A percentile compares a stretch with the other conserved stretches of the same genome.
Evolutionary conservation across 2,888 invertebrate genomes (phyloP).

Genomic region (Piscicola geometra): DNA sequence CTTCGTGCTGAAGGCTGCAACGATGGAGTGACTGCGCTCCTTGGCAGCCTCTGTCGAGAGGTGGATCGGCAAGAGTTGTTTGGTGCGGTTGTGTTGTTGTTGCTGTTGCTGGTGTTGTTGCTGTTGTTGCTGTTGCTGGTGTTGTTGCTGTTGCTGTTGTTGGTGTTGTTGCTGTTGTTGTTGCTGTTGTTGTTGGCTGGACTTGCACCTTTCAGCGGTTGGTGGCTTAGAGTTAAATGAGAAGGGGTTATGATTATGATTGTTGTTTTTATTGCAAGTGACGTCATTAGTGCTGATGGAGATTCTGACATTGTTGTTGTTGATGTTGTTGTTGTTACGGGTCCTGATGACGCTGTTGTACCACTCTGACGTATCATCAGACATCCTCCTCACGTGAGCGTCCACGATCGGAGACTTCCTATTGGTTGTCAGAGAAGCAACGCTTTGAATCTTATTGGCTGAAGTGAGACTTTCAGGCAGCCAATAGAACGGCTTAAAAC

Average conservation of each 20-base stretch:
- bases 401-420: not conserved
- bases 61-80: not conserved
- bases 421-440: not conserved
- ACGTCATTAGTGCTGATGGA: too few relatives aligned
- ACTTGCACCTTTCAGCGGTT: too few relatives aligned
- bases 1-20: too few relatives aligned
- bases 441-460: not conserved
- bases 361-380: not conserved
- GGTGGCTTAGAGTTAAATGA: too few relatives aligned
- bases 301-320: not conserved
- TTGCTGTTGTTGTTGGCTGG: conserved; percentile 2
- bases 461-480: not conserved
- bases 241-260: too few relatives aligned
- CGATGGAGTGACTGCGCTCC: too few relatives aligned
- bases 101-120: not conserved
- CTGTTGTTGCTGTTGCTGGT: not conserved
- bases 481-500: not conserved
- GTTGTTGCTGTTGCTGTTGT: not conserved
- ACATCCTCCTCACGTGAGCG: not conserved
- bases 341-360: not conserved
- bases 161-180: too few relatives aligned
- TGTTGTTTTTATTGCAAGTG: too few relatives aligned
- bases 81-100: not conserved
- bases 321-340: not conserved
- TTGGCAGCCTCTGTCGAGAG: too few relatives aligned